These are phyloP conservation scores for Vandiemenella viatica DNA, from an alignment of 2,888 invertebrate species.

Conservation along the genomic window DNA sequence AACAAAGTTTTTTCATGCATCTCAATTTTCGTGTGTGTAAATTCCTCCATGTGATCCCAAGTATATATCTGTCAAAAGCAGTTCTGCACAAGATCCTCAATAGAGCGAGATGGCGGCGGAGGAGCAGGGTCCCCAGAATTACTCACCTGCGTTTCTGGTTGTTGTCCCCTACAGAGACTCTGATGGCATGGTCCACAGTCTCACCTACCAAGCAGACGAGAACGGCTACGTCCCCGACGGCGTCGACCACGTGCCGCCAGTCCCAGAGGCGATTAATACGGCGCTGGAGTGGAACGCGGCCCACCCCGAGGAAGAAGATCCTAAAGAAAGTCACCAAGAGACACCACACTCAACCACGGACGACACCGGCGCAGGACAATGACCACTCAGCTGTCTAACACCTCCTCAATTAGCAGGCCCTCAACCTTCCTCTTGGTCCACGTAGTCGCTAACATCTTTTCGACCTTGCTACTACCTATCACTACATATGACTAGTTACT, in stretches of 20 bases:
- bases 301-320: slow-evolving; percentile 29
- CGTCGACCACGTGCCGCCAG: slow-evolving; percentile 29
- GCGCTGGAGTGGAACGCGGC: slow-evolving; percentile 31
- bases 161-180: slow-evolving; percentile 52
- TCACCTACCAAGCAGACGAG: slow-evolving; percentile 52
- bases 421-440: no score
- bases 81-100: no score
- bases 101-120: slow-evolving; percentile 41
- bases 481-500: no score
- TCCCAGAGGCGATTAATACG: slow-evolving; percentile 29
- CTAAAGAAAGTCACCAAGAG: no score
- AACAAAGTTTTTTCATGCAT: no score
- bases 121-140: slow-evolving; percentile 36
- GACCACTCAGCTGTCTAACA: no score
- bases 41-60: no score
- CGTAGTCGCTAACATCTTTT: no score
- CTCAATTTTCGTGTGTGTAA: no score
- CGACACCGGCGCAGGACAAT: background rate
- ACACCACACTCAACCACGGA: background rate
- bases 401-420: no score
- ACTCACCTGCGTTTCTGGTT: slow-evolving; percentile 28
- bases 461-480: no score
- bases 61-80: no score
- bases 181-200: slow-evolving; percentile 45
- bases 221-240: slow-evolving; percentile 50